Conservation (phyloP, 2,888 invertebrate species). For the Pammene fasciana region DNA sequence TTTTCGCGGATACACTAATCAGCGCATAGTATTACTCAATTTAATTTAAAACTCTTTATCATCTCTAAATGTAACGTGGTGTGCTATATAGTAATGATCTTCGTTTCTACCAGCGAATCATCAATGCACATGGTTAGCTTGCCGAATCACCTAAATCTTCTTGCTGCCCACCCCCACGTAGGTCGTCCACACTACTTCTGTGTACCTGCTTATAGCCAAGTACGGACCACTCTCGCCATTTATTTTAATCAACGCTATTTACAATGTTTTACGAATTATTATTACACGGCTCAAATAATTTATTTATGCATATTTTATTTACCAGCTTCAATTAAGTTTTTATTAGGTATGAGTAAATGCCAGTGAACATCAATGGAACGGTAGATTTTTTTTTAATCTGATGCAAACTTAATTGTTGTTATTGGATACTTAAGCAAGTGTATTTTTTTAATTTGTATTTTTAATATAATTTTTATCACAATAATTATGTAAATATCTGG, state of each 20-base stretch:
- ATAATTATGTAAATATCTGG: constrained; percentile 8
- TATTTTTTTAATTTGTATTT: constrained; percentile 21
- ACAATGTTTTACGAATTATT: constrained; percentile 10
- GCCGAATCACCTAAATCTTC: constrained; percentile 14
- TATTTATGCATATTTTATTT: constrained; percentile 10
- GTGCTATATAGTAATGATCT: neutral
- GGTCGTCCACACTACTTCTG: constrained; percentile 34
- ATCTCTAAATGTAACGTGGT: neutral
- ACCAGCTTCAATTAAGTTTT: constrained; percentile 35
- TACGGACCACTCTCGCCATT: constrained; percentile 27
- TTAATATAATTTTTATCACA: constrained; percentile 10
- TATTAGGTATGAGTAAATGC: constrained; percentile 18
- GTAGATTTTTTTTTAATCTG: constrained; percentile 14
- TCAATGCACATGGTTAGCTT: neutral
- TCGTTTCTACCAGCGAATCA: neutral
- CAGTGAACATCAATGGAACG: neutral
- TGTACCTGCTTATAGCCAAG: constrained; percentile 39
- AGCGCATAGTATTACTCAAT: neutral
- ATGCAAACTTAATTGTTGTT: constrained; percentile 22
- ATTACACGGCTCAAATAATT: constrained; percentile 16
- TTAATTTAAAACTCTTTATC: no score
- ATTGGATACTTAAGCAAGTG: constrained; percentile 16
- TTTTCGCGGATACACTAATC: neutral
- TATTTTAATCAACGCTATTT: constrained; percentile 15
- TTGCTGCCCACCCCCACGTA: constrained; percentile 1